Conservation (phyloP, 2,888 invertebrate species). For the Gandaritis pyraliata region DNA sequence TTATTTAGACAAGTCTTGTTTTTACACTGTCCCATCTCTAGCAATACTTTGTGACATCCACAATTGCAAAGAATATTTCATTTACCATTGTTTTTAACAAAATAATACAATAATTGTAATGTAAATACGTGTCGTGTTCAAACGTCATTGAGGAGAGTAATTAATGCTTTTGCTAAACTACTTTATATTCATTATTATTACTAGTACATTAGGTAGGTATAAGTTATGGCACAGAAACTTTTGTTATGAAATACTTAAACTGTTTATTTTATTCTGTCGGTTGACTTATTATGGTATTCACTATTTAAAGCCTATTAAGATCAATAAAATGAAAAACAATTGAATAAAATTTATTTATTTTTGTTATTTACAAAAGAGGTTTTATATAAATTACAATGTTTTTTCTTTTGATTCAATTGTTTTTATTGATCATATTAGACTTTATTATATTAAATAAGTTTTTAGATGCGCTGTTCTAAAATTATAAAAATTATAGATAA, state of each 20-base stretch:
- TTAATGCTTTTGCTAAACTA: conserved; percentile 38
- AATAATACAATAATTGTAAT: conserved; percentile 44
- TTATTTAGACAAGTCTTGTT: conserved; percentile 6
- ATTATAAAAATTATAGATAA: too few relatives aligned
- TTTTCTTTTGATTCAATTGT: too few relatives aligned
- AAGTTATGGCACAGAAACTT: conserved; percentile 25
- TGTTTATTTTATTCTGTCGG: conserved; percentile 19
- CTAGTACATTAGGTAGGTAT: conserved; percentile 24
- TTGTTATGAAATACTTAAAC: conserved; percentile 22
- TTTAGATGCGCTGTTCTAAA: too few relatives aligned
- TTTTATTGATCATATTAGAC: too few relatives aligned
- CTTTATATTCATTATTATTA: conserved; percentile 18
- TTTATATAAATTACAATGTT: too few relatives aligned
- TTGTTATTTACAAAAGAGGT: too few relatives aligned
- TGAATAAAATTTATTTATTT: too few relatives aligned
- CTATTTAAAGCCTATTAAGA: too few relatives aligned
- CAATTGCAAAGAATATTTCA: conserved; percentile 31
- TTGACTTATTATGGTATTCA: conserved; percentile 8
- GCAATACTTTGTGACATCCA: conserved; percentile 30
- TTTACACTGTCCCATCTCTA: conserved; percentile 28
- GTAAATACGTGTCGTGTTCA: conserved; percentile 43
- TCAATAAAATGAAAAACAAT: too few relatives aligned
- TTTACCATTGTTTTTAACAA: conserved; percentile 41
- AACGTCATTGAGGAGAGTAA: conserved; percentile 48
- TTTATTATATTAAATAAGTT: too few relatives aligned